Percentiles rank a stretch among this genome's conserved stretches.
phyloP scores from a whole-genome alignment of 1,140 invertebrate genomes.

The Drosophila triauraria region DNA sequence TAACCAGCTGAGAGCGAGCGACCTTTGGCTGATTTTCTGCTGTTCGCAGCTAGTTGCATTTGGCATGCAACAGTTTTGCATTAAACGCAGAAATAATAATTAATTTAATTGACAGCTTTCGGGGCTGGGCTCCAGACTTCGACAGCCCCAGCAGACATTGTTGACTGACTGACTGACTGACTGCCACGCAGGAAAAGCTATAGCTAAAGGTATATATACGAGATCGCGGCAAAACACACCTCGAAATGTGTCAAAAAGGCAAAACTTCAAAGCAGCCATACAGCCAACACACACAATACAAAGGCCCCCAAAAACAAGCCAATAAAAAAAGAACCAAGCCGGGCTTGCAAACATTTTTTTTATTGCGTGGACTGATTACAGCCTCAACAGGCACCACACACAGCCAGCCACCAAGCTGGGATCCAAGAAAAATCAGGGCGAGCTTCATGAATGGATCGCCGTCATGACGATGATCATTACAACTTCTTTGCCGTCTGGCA shows the following conservation, averaged over 20 bases:
- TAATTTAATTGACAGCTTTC: constrained; percentile 84
- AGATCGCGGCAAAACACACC: constrained; percentile 76
- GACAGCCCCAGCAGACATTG: constrained; percentile 38
- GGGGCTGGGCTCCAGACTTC: constrained; percentile 68
- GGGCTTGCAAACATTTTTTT: constrained; percentile 78
- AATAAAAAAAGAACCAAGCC: constrained; percentile 53
- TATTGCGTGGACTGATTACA: constrained; percentile 84
- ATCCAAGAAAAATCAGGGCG: constrained; percentile 45
- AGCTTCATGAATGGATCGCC: constrained; percentile 76
- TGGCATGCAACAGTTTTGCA: constrained; percentile 80
- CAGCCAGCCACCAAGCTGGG: constrained; percentile 33
- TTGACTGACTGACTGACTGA: constrained; percentile 45
- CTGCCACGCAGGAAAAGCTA: constrained; percentile 78
- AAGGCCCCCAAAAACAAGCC: constrained; percentile 68
- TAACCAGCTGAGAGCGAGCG: constrained; percentile 35
- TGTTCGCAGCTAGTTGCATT: constrained; percentile 34
- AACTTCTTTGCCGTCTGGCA: constrained; percentile 65
- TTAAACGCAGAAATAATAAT: constrained; percentile 81
- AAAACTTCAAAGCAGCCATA: constrained; percentile 67
- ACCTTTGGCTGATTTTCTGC: constrained; percentile 54
- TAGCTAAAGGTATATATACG: constrained; percentile 38
- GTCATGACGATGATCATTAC: constrained; percentile 66
- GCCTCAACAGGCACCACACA: constrained; percentile 40
- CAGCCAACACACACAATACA: constrained; percentile 55
- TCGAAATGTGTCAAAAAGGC: constrained; percentile 81